Percentiles rank a stretch among this genome's conserved stretches.
phyloP scores from a whole-genome alignment of 2,797 vertebrate genomes.

The Gephyroberyx darwinii region DNA sequence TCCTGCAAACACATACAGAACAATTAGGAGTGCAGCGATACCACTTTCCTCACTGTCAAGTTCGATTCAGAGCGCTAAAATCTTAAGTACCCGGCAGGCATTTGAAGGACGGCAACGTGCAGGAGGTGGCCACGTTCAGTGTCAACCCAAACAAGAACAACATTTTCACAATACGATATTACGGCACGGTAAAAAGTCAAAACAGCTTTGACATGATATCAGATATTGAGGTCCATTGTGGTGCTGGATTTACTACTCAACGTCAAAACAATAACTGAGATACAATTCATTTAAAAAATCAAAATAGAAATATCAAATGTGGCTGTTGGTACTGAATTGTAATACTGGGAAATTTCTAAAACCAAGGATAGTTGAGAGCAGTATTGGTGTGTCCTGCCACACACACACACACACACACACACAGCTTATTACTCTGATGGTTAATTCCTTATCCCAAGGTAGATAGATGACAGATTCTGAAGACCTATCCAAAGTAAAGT shows the following conservation, averaged over 20 bases:
- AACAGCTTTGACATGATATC: too few species aligned
- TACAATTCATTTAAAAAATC: too few species aligned
- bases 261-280: too few species aligned
- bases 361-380: slow-evolving; percentile 25
- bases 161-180: too few species aligned
- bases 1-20: slow-evolving; percentile 80
- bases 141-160: too few species aligned
- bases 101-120: too few species aligned
- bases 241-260: too few species aligned
- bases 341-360: slow-evolving; percentile 2
- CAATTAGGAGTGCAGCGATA: neutral
- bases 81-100: neutral
- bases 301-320: neutral
- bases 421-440: slow-evolving; percentile 22
- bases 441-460: slow-evolving; percentile 31
- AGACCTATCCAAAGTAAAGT: slow-evolving; percentile 43
- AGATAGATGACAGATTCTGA: slow-evolving; percentile 24
- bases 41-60: neutral
- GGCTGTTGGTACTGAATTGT: neutral
- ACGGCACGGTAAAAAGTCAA: too few species aligned
- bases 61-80: neutral
- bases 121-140: too few species aligned
- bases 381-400: neutral
- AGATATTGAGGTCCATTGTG: too few species aligned
- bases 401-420: slow-evolving; percentile 4